These are phyloP conservation scores for Bubo bubo DNA, from an alignment of 2,113 vertebrate species.

Conservation along the genomic window DNA sequence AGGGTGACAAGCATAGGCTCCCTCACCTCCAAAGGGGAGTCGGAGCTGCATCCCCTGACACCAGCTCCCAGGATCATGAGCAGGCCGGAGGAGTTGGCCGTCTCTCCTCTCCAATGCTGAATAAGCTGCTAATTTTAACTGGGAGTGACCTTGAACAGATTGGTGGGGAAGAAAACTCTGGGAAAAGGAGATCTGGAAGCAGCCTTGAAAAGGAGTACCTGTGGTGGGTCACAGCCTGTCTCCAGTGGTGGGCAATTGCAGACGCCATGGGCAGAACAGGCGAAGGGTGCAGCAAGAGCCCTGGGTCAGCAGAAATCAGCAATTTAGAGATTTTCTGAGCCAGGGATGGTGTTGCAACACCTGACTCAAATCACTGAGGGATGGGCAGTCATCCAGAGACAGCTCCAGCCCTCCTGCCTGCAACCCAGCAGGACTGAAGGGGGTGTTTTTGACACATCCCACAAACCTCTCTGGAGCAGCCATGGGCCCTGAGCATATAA, in stretches of 20 bases:
- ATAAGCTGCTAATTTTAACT: constrained; percentile 22
- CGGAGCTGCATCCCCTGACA: not conserved
- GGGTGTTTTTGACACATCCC: not conserved
- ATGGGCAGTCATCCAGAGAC: not conserved
- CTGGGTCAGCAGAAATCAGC: not conserved
- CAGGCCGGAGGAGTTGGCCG: not conserved
- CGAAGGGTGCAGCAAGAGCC: not conserved
- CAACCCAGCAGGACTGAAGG: not conserved
- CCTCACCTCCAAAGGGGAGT: not conserved
- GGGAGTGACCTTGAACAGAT: not conserved
- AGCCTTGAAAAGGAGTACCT: not conserved
- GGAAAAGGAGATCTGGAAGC: not conserved
- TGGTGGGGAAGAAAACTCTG: not conserved
- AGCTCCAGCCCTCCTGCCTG: not conserved
- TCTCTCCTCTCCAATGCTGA: not conserved
- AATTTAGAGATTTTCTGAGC: not conserved
- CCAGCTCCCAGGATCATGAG: not conserved
- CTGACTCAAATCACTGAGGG: not conserved
- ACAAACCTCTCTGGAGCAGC: not conserved
- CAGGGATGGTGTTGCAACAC: not conserved
- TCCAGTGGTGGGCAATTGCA: not conserved
- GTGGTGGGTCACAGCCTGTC: not conserved
- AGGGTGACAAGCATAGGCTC: not conserved
- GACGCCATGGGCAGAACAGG: not conserved
- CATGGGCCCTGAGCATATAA: rapidly evolving